Conservation (phyloP, 2,113 vertebrate species). For the Chaenogobius annularis region DNA sequence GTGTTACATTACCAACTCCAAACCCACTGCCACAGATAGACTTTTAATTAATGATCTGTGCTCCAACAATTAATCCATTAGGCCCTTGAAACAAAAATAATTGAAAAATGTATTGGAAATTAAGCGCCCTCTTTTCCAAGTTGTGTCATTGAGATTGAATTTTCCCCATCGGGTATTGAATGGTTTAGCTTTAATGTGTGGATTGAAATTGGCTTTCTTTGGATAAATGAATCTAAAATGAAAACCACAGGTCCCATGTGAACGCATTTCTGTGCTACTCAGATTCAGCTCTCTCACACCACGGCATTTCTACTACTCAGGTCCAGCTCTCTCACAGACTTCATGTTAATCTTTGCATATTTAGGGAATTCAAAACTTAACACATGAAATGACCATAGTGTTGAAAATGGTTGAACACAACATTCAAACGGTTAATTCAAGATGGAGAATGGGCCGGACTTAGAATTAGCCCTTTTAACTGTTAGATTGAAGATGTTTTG, state of each 20-base stretch:
- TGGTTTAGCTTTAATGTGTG: constrained; percentile 4
- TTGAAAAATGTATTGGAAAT: constrained; percentile 10
- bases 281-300: background rate
- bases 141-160: background rate
- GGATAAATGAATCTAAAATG: constrained; percentile 2
- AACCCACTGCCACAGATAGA: background rate
- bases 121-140: background rate
- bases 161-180: constrained; percentile 1
- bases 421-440: too few relatives aligned
- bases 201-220: constrained; percentile 7
- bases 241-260: background rate
- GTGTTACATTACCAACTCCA: background rate
- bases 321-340: too few relatives aligned
- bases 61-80: constrained; percentile 12
- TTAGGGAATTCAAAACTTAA: too few relatives aligned
- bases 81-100: constrained; percentile 6
- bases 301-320: background rate
- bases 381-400: too few relatives aligned
- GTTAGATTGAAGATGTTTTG: too few relatives aligned
- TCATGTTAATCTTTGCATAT: too few relatives aligned
- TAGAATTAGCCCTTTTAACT: too few relatives aligned
- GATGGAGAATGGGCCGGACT: too few relatives aligned
- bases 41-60: constrained; percentile 2
- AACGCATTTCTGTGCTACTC: background rate
- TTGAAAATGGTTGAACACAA: too few relatives aligned